Conservation (phyloP, 2,888 invertebrate genomes). For the Leptinotarsa haldemani region DNA sequence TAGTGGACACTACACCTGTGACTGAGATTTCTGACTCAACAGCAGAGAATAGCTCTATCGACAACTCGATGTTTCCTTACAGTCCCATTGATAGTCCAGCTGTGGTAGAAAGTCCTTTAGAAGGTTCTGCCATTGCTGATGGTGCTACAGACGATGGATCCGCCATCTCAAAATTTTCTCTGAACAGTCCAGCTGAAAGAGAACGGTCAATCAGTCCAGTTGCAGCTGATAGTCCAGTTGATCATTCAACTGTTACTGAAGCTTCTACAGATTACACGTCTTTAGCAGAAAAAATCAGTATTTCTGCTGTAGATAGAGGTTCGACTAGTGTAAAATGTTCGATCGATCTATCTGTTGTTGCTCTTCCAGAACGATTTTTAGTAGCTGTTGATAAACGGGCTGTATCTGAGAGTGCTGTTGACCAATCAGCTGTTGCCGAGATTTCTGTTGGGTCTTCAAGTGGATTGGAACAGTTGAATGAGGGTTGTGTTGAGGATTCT, state of each 20-base stretch:
- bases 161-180: not conserved
- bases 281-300: not conserved
- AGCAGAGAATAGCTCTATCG: not conserved
- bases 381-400: not conserved
- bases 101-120: not conserved
- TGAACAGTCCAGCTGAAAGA: not conserved
- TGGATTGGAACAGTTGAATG: not conserved
- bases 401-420: not conserved
- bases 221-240: not conserved
- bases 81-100: not conserved
- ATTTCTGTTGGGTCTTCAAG: not conserved
- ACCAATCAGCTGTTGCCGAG: not conserved
- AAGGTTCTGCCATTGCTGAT: not conserved
- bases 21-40: not conserved
- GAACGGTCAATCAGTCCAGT: not conserved
- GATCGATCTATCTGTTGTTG: not conserved
- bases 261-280: not conserved
- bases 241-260: not conserved
- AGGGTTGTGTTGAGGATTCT: not conserved
- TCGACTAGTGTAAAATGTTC: constrained; percentile 1
- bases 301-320: not conserved
- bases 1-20: not conserved
- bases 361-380: not conserved
- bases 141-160: not conserved
- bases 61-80: not conserved